Evolutionary conservation across 1,140 invertebrate genomes (phyloP).

Genomic region (Paraescarpia echinospica): DNA sequence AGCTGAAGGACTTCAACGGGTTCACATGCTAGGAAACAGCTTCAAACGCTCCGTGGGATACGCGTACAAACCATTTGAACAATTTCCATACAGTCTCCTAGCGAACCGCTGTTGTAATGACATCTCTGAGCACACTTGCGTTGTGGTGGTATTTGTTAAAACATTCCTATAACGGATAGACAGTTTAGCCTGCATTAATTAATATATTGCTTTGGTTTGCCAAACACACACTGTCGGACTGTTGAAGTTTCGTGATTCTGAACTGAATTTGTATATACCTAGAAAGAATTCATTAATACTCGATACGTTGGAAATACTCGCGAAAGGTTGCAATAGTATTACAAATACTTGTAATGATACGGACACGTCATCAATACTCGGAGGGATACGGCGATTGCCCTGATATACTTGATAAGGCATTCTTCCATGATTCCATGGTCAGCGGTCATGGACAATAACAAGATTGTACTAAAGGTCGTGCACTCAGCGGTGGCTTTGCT

Average conservation of each 20-base stretch:
- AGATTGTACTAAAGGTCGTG: background rate
- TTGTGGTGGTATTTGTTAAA: background rate
- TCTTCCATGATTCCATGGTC: background rate
- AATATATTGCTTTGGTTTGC: background rate
- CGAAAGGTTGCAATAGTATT: background rate
- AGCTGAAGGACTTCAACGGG: conserved; percentile 63
- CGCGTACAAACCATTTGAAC: background rate
- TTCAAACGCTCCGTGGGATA: background rate
- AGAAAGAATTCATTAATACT: background rate
- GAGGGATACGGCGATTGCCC: background rate
- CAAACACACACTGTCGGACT: background rate
- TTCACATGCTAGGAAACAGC: background rate
- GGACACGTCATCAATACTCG: background rate
- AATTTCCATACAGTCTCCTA: background rate
- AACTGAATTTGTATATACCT: background rate
- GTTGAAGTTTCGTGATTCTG: background rate
- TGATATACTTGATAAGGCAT: background rate
- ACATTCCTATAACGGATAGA: background rate
- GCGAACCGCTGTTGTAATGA: background rate
- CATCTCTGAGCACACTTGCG: background rate
- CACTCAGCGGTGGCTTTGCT: background rate
- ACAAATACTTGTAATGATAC: background rate
- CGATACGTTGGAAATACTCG: background rate
- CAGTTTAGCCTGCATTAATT: too few species aligned
- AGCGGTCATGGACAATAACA: background rate